Conservation (phyloP, 2,888 invertebrate genomes). For the Ctena decussata region DNA sequence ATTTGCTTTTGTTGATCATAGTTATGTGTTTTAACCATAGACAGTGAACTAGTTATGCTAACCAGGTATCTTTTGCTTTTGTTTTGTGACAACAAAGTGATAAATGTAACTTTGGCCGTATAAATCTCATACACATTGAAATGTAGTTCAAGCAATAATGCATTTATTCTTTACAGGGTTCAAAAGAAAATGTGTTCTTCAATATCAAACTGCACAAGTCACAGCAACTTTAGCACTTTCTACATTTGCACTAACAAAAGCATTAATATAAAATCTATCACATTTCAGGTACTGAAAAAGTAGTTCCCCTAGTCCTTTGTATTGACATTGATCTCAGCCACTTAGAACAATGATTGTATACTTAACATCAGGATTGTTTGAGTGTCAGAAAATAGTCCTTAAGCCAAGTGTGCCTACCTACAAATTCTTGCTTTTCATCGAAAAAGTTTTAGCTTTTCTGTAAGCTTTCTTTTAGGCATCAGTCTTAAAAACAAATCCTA, state of each 20-base stretch:
- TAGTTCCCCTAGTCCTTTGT: constrained; percentile 15
- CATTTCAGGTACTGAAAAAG: background rate
- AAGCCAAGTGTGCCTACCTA: constrained; percentile 61
- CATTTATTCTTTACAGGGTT: background rate
- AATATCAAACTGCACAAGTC: background rate
- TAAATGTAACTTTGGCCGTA: too few species aligned
- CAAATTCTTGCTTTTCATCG: background rate
- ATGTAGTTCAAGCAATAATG: background rate
- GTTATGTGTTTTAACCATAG: constrained; percentile 14
- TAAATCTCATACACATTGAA: too few species aligned
- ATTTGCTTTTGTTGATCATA: constrained; percentile 5
- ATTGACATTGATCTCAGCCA: constrained; percentile 12
- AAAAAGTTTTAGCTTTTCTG: background rate
- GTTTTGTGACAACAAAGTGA: background rate
- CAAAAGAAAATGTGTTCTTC: constrained; percentile 5
- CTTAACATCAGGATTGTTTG: constrained; percentile 77
- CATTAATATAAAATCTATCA: background rate
- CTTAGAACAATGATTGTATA: background rate
- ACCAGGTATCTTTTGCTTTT: constrained; percentile 12
- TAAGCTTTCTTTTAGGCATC: background rate
- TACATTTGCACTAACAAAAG: constrained; percentile 2
- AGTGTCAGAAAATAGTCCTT: constrained; percentile 70
- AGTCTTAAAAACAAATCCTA: too few species aligned
- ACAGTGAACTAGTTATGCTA: constrained; percentile 1
- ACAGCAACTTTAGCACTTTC: background rate